These are phyloP conservation scores for Tadarida brasiliensis DNA, from an alignment of 2,797 vertebrate species.

Conservation along the genomic window DNA sequence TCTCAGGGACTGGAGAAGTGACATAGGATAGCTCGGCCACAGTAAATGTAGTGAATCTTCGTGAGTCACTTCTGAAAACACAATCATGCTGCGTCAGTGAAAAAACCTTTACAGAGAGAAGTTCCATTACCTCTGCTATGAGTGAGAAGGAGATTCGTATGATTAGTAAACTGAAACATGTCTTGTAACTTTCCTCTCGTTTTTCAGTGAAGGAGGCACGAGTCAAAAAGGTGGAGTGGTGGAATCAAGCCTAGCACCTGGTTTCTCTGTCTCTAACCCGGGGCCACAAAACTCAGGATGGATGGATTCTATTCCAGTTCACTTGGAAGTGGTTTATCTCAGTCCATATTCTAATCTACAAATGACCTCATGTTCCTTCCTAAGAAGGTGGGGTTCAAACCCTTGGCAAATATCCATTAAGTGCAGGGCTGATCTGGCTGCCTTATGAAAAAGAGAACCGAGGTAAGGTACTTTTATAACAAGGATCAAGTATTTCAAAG, in stretches of 20 bases:
- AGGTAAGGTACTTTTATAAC: constrained; percentile 89
- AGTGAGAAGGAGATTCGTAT: neutral
- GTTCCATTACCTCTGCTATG: neutral
- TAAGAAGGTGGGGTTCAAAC: neutral
- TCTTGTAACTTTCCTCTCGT: neutral
- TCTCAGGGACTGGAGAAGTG: neutral
- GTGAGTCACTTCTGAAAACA: neutral
- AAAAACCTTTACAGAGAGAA: neutral
- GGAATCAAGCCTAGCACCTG: neutral
- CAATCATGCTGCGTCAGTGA: neutral
- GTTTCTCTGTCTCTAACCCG: neutral
- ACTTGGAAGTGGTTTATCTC: neutral
- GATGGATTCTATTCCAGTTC: neutral
- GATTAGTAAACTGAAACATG: neutral
- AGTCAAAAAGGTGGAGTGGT: neutral
- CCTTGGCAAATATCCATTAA: constrained; percentile 34
- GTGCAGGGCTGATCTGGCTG: neutral
- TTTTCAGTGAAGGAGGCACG: neutral
- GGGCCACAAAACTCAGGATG: neutral
- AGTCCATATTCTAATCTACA: neutral
- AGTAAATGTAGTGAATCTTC: neutral
- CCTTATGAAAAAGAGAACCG: constrained; percentile 24
- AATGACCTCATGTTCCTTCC: neutral
- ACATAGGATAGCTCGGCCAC: neutral
- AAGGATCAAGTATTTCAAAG: constrained; percentile 81